Conservation (phyloP, 2,797 vertebrate species). For the Buceros bicornis region DNA sequence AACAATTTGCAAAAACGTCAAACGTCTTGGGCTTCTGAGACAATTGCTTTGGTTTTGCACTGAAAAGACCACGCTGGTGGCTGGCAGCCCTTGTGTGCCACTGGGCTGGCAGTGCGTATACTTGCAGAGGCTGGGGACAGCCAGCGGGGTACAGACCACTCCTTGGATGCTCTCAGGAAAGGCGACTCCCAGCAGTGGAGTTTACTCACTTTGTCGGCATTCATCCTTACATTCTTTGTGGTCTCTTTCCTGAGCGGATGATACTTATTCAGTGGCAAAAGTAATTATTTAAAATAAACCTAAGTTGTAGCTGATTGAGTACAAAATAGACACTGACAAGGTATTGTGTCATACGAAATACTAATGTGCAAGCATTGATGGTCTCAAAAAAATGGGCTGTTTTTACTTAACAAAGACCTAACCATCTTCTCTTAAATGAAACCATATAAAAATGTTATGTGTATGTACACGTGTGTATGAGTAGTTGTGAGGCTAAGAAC, state of each 20-base stretch:
- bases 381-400: neutral
- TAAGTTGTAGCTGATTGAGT: slow-evolving; percentile 52
- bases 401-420: slow-evolving; percentile 2
- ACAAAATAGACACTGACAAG: slow-evolving; percentile 16
- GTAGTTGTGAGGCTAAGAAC: neutral
- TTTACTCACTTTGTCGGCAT: slow-evolving; percentile 79
- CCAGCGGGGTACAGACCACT: neutral
- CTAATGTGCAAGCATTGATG: slow-evolving; percentile 1
- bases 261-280: slow-evolving; percentile 74
- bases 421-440: slow-evolving; percentile 5
- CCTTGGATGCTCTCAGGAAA: neutral
- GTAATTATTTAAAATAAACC: slow-evolving; percentile 71
- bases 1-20: neutral
- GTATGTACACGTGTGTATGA: rapidly evolving
- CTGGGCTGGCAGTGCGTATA: neutral
- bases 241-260: slow-evolving; percentile 71
- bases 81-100: rapidly evolving
- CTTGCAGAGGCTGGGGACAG: neutral
- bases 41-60: neutral
- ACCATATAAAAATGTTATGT: neutral
- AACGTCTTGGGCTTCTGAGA: neutral
- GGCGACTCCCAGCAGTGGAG: slow-evolving; percentile 68
- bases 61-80: neutral
- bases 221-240: slow-evolving; percentile 74
- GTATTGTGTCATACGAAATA: slow-evolving; percentile 25